A percentile compares a stretch with the other conserved stretches of the same genome.
These are phyloP conservation scores for Oscheius sp. DNA, from an alignment of 2,888 invertebrate genomes.

Conservation along the genomic window DNA sequence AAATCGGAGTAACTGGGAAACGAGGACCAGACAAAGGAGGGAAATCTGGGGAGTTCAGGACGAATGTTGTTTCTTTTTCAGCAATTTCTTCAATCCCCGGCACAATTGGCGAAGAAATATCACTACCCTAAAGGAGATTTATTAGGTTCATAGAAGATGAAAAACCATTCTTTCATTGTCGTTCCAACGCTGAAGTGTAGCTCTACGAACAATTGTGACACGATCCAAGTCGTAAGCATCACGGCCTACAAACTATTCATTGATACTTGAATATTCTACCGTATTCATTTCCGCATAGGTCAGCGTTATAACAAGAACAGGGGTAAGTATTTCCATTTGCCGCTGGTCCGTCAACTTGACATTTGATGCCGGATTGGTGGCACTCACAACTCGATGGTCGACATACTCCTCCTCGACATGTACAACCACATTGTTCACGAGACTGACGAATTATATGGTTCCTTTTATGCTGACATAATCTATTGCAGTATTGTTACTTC, in stretches of 20 bases:
- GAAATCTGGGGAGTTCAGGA: neutral
- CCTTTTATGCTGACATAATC: constrained; percentile 7
- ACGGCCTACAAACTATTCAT: constrained; percentile 21
- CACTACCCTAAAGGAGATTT: neutral
- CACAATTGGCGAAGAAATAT: neutral
- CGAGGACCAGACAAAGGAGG: neutral
- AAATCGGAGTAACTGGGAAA: neutral
- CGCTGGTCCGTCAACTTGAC: constrained; percentile 34
- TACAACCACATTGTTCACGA: constrained; percentile 44
- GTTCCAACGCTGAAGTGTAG: constrained; percentile 29
- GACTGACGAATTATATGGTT: constrained; percentile 8
- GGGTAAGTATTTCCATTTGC: constrained; percentile 26
- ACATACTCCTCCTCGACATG: constrained; percentile 45
- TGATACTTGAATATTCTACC: neutral
- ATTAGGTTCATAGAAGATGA: neutral
- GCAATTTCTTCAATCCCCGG: neutral
- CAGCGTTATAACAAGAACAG: constrained; percentile 20
- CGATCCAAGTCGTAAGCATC: constrained; percentile 32
- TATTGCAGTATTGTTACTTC: no score
- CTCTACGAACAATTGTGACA: constrained; percentile 22
- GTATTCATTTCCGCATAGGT: constrained; percentile 10
- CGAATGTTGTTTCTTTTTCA: neutral
- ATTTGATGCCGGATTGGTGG: constrained; percentile 36
- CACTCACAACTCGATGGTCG: constrained; percentile 49
- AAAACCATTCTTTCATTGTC: constrained; percentile 24